Conservation (phyloP, 2,797 vertebrate species). For the Hypotaenidia okinawae region DNA sequence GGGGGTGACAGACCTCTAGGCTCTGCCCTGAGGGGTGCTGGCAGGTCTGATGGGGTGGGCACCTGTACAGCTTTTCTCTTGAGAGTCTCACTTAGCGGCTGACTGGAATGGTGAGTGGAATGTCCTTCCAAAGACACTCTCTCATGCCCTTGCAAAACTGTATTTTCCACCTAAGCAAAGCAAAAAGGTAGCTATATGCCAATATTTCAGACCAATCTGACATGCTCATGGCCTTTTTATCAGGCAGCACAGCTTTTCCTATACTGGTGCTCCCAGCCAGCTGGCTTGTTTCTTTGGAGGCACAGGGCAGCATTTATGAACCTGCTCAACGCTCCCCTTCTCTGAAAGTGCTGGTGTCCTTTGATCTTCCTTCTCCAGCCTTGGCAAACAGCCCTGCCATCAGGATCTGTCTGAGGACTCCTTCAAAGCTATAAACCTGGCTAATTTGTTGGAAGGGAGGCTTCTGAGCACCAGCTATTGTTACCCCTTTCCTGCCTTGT, state of each 20-base stretch:
- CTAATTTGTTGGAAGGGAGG: neutral
- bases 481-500: neutral
- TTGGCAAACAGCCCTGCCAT: neutral
- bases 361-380: conserved; percentile 18
- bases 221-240: neutral
- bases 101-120: neutral
- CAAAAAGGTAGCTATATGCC: neutral
- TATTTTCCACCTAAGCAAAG: neutral
- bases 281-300: neutral
- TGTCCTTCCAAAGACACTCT: neutral
- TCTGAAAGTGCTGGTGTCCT: neutral
- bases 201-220: neutral
- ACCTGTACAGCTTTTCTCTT: neutral
- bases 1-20: neutral
- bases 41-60: neutral
- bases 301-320: neutral
- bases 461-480: neutral
- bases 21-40: accelerated
- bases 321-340: neutral
- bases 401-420: neutral
- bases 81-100: neutral
- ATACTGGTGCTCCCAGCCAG: neutral
- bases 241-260: neutral
- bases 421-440: neutral
- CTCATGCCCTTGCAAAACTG: neutral